Percentiles rank a stretch among this genome's conserved stretches.
These are phyloP conservation scores for Oscheius onirici DNA, from an alignment of 2,888 invertebrate genomes.

Conservation along the genomic window DNA sequence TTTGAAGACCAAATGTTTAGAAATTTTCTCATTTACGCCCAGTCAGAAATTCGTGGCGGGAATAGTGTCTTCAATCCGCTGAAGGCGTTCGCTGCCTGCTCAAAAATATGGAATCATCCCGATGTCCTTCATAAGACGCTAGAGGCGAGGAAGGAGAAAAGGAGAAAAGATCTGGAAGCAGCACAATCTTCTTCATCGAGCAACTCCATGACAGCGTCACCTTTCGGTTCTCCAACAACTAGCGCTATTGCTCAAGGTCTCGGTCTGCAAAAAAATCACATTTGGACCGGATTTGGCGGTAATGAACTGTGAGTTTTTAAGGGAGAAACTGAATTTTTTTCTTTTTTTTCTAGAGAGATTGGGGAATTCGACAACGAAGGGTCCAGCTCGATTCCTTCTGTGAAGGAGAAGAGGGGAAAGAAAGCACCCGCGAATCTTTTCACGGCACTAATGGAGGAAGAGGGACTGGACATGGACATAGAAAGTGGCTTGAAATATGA, in stretches of 20 bases:
- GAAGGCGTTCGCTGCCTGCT: slow-evolving; percentile 97
- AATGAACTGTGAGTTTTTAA: not conserved
- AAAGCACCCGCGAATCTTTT: slow-evolving; percentile 1
- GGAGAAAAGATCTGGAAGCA: slow-evolving; percentile 10
- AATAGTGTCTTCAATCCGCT: slow-evolving; percentile 82
- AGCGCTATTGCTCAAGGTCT: not conserved
- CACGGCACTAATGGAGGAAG: slow-evolving; percentile 21
- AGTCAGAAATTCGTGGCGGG: slow-evolving; percentile 55
- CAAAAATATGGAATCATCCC: slow-evolving; percentile 80
- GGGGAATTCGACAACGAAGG: slow-evolving; percentile 21
- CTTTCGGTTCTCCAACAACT: not conserved
- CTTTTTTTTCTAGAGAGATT: too few species aligned
- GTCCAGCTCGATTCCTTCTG: not conserved
- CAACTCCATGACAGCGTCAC: not conserved
- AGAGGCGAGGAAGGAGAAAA: slow-evolving; percentile 27
- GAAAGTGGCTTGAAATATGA: slow-evolving; percentile 42
- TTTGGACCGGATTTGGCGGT: not conserved
- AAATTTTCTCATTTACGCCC: slow-evolving; percentile 85
- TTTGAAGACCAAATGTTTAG: slow-evolving; percentile 25
- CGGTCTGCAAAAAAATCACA: not conserved
- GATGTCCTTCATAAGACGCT: slow-evolving; percentile 71
- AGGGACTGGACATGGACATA: slow-evolving; percentile 37
- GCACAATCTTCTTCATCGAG: not conserved
- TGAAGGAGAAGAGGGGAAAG: slow-evolving; percentile 15
- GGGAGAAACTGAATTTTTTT: too few species aligned